Conservation (phyloP, 2,888 invertebrate genomes). For the Alcis repandata region DNA sequence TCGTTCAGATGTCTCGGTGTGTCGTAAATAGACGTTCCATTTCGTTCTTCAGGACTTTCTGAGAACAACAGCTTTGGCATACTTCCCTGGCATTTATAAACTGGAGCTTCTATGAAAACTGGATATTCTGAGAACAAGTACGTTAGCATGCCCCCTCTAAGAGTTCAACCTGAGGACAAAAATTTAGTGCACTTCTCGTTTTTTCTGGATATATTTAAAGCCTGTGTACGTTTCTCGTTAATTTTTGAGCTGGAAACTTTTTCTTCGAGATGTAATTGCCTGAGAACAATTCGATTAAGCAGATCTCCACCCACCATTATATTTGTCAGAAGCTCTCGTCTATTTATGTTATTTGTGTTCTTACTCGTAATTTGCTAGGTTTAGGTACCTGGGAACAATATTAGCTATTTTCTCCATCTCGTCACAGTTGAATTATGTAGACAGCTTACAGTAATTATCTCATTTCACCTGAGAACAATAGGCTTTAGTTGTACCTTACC, state of each 20-base stretch:
- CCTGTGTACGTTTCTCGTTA: not conserved
- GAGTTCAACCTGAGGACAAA: not conserved
- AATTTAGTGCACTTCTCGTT: not conserved
- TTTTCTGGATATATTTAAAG: not conserved
- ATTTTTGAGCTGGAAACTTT: not conserved
- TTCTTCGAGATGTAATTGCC: not conserved
- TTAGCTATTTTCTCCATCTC: not conserved
- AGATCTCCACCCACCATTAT: not conserved
- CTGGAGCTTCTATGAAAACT: not conserved
- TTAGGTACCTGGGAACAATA: not conserved
- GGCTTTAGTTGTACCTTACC: not conserved
- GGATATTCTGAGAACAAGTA: not conserved
- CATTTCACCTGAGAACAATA: conserved; percentile 11
- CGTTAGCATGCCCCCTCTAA: not conserved
- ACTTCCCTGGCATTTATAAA: not conserved
- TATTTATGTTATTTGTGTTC: not conserved
- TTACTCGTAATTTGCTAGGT: not conserved
- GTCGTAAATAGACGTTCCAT: not conserved
- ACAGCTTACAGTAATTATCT: not conserved
- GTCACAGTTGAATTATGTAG: not conserved
- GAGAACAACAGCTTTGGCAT: conserved; percentile 5
- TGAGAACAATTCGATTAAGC: conserved; percentile 16
- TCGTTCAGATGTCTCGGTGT: not conserved
- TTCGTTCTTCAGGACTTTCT: not conserved
- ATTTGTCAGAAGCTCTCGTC: not conserved